Conservation (phyloP, 2,113 vertebrate species). For the Meleagris gallopavo region DNA sequence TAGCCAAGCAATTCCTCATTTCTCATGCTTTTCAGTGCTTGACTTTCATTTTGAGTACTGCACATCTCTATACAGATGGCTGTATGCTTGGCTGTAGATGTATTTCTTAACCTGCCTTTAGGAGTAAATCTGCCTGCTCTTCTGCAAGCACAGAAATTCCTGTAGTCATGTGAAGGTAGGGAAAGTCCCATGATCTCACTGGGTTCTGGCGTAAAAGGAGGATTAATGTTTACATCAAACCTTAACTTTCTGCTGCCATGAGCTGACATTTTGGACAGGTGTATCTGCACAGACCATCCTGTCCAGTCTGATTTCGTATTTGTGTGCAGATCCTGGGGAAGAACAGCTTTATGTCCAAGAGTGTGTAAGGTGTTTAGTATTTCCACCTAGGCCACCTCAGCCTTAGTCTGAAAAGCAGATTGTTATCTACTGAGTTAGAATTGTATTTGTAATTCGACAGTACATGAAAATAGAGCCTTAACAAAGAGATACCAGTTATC, state of each 20-base stretch:
- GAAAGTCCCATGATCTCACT: background rate
- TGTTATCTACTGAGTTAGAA: background rate
- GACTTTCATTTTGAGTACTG: background rate
- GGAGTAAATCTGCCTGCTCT: background rate
- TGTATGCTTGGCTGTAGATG: background rate
- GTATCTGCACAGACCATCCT: background rate
- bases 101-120: background rate
- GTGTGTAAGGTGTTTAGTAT: background rate
- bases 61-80: background rate
- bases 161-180: background rate
- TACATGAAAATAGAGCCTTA: background rate
- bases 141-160: background rate
- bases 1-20: background rate
- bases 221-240: background rate
- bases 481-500: background rate
- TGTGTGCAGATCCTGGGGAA: background rate
- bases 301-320: background rate
- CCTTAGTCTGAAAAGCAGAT: background rate
- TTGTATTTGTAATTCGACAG: conserved; percentile 15
- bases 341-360: background rate
- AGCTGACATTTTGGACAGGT: background rate
- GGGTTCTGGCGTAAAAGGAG: background rate
- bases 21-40: background rate
- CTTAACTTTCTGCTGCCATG: background rate
- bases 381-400: background rate